Base-by-base conservation (phyloP, 2,888 invertebrate species). In the Timema cristinae region DNA sequence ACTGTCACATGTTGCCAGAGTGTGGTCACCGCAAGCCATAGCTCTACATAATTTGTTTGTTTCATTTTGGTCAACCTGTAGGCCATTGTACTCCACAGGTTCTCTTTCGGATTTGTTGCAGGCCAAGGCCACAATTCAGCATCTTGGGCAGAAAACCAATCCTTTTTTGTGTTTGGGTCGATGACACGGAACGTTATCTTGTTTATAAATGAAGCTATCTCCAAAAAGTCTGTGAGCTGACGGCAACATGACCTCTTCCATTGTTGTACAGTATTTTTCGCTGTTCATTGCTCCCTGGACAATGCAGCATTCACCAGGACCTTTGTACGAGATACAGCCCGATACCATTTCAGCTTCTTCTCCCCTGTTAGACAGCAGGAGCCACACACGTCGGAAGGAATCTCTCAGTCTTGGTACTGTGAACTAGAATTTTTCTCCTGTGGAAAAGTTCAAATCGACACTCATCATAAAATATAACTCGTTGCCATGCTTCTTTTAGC, bases 1-100 rank as follows among this genome's bases (percentile, higher is more conserved):
- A 32, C 6, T 15, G 10, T 7, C 63, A 63, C 32, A 13, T 63
- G 47, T 9, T 63, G 47, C 63, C 47, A 63, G 10, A 47, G 63
- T 7, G 32, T 8, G 47, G 32, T 9, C 16, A 63, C 47, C 48
- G 47, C 10, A 10, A 63, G 63, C 8, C 59, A 13, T 48, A 63
- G 13, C 48, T 63, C 63, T 63, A 32, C 32, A 15, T 32, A 7
- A n/a, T 32, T 63, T 5, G 16, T 63, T 10, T 0, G 63, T 15
- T 16, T 63, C 16, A 47, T 15, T 16, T 63, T 63, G 32, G 16
- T 16, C 63, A 63, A 10, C 61, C 61, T 7, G 61, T 32, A 7
- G 32, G 63, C 63, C 47, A 16, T 63, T 63, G 63, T 63, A 48
- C 13, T 63, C 63, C 63, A 63, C 47, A 63, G 48, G 63, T 63